Percentiles rank a stretch among this genome's conserved stretches.
These are phyloP conservation scores for Allochrocebus solatus DNA, from an alignment of 2,797 vertebrate species.

Conservation along the genomic window DNA sequence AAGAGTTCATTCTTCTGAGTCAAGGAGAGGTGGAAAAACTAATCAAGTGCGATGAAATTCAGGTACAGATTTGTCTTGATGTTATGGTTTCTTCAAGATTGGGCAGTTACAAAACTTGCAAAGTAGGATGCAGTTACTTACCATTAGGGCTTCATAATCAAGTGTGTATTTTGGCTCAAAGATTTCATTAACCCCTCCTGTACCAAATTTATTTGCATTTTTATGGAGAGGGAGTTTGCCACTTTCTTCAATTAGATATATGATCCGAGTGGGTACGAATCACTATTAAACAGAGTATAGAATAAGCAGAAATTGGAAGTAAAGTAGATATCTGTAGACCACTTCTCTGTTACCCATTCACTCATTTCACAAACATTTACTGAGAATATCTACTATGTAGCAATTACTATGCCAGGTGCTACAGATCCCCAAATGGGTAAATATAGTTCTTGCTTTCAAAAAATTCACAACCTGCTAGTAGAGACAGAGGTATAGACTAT, in stretches of 20 bases:
- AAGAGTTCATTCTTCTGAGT: conserved; percentile 98
- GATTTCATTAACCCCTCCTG: not conserved
- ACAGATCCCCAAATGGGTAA: not conserved
- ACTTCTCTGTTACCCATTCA: not conserved
- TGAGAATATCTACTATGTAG: not conserved
- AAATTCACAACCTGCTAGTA: not conserved
- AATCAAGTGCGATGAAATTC: conserved; percentile 98
- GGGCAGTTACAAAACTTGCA: not conserved
- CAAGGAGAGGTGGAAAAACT: conserved; percentile 98
- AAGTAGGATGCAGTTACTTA: not conserved
- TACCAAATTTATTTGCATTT: not conserved
- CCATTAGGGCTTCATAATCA: not conserved
- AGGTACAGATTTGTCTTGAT: conserved; percentile 86
- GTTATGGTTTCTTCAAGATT: not conserved
- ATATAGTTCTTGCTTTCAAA: not conserved
- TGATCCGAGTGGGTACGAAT: not conserved
- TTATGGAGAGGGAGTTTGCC: not conserved
- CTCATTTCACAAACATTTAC: not conserved
- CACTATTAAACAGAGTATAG: not conserved
- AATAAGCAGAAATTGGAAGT: conserved; percentile 1
- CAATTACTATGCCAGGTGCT: not conserved
- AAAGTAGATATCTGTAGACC: not conserved
- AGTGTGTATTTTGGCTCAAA: not conserved
- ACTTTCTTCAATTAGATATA: not conserved
- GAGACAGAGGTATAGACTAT: not conserved